Base-by-base conservation (phyloP, 30 jellyfish, hydroid and myxozoan genomes). In the Hydractinia symbiolongicarpus region DNA sequence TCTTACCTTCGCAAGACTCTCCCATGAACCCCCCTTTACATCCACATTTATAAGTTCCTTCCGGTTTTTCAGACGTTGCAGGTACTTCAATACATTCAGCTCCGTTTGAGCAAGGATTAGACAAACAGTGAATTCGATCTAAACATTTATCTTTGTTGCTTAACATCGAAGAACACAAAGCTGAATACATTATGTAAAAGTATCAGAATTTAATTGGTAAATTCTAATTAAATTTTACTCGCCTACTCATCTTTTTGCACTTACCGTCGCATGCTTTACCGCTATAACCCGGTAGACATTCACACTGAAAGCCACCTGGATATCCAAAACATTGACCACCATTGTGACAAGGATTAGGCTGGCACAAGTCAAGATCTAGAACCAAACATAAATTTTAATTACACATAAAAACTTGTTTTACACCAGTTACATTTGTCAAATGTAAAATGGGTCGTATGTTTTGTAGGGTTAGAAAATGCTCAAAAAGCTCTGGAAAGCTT, bases 281-380 rank as follows among this genome's bases (percentile, higher is more conserved):
- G 21, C 52, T 73, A 54, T 75, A 93, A 7, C 99, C 96, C 52
- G 76, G 79, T 30, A 88, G 85, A 76, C 99, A 93, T 53, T 93
- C 99, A 76, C 99, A 93, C 64, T 93, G 99, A 72, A 79, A 93
- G 8, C 99, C 99, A 55, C 96, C 96, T 19, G 95, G 83, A 67
- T 82, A 93, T 7, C 99, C 99, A 80, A 93, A 84, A 68, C 99
- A 93, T 49, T 84, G 90, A 7, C 99, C 99, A 55, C 90, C 91
- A 81, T 93, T 93, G 67, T 82, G 88, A 54, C 99, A 93, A 15
- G 99, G 99, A 54, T 93, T 93, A 0, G 99, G 99, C 51, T 54
- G 83, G 83, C 99, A 93, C 81, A 86, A 84, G 69, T 93, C 94
- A 66, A 86, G 68, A 64, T 93, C 99, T 93, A 70, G 8, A 72